Conservation (phyloP, 2,113 vertebrate species). For the Pogona vitticeps region DNA sequence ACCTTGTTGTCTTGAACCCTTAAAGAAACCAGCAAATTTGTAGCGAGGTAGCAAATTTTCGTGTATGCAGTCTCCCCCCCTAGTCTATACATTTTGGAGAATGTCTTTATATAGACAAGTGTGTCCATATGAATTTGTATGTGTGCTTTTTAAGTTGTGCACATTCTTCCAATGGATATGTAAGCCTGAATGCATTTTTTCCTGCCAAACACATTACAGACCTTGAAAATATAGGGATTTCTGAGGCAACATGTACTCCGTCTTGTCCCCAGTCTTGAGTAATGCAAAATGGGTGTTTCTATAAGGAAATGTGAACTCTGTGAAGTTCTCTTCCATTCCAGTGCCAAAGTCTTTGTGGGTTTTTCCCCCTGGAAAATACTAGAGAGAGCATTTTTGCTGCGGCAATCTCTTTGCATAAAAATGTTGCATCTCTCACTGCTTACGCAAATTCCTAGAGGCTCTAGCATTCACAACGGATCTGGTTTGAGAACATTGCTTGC, state of each 20-base stretch:
- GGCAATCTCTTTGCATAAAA: background rate
- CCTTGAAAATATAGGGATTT: background rate
- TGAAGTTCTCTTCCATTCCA: background rate
- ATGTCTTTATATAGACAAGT: background rate
- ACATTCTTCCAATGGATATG: background rate
- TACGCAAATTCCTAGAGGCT: background rate
- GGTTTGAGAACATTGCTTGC: background rate
- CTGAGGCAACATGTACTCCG: background rate
- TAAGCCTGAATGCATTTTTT: background rate
- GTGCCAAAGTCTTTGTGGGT: background rate
- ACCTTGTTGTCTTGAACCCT: no score
- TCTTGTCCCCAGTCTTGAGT: background rate
- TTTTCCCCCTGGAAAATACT: background rate
- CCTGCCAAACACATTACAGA: no score
- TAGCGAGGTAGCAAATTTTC: no score
- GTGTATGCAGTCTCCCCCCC: no score
- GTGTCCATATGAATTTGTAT: background rate
- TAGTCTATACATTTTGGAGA: background rate
- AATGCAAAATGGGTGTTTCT: background rate
- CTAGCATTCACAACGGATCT: rapidly evolving
- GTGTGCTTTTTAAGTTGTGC: background rate
- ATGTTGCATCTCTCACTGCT: background rate
- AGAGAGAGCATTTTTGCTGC: background rate
- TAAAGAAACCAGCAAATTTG: no score
- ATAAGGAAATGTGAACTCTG: background rate